Percentiles rank a stretch among this genome's conserved stretches.
phyloP scores from a whole-genome alignment of 1,140 invertebrate species.

The Gryon sp. region DNA sequence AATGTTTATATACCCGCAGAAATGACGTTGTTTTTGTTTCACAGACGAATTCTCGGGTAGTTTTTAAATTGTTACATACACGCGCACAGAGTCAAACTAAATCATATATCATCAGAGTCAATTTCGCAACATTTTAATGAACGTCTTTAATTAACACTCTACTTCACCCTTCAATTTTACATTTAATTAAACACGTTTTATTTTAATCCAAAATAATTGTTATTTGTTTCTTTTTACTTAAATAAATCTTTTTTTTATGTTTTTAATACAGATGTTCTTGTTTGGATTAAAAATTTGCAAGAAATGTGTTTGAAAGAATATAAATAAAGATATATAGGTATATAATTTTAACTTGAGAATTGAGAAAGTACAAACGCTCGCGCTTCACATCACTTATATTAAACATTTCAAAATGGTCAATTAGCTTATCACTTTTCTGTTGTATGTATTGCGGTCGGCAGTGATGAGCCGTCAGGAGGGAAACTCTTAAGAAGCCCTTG shows the following conservation, averaged over 20 bases:
- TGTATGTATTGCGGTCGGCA: constrained; percentile 49
- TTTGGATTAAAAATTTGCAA: too few relatives aligned
- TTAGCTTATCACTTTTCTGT: constrained; percentile 67
- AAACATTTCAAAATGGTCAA: constrained; percentile 60
- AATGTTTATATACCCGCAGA: not conserved
- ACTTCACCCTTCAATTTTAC: too few relatives aligned
- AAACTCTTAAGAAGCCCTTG: constrained; percentile 71
- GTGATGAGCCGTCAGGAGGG: constrained; percentile 48
- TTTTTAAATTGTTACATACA: constrained; percentile 2
- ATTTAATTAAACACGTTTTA: too few relatives aligned
- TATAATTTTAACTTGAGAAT: not conserved
- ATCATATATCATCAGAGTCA: not conserved
- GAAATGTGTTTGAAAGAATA: too few relatives aligned
- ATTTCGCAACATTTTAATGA: not conserved
- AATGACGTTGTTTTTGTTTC: constrained; percentile 5
- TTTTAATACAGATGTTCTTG: too few relatives aligned
- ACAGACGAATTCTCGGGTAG: not conserved
- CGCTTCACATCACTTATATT: constrained; percentile 17
- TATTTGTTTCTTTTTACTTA: too few relatives aligned
- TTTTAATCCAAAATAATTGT: too few relatives aligned
- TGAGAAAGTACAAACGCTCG: constrained; percentile 22
- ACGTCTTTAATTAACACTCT: not conserved
- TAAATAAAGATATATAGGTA: not conserved
- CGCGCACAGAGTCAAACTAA: not conserved
- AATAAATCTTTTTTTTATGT: too few relatives aligned